Conservation (phyloP, 1,140 invertebrate genomes). For the Magallana gigas region DNA sequence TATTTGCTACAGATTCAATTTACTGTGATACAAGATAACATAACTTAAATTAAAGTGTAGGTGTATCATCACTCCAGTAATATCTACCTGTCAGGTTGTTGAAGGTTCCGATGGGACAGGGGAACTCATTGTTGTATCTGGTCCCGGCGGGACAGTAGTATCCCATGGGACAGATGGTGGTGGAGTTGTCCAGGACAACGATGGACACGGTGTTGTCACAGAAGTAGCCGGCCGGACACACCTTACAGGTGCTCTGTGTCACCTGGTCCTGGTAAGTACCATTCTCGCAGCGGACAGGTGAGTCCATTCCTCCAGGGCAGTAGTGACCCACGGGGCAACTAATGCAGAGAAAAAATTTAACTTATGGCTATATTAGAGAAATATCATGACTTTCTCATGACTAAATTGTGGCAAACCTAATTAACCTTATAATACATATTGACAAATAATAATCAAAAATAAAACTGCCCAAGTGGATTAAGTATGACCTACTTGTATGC, state of each 20-base stretch:
- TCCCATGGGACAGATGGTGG: constrained; percentile 74
- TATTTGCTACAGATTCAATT: no score
- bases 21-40: no score
- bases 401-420: no score
- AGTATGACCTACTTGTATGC: constrained; percentile 68
- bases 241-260: constrained; percentile 69
- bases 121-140: constrained; percentile 69
- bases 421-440: not conserved
- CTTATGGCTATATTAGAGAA: not conserved
- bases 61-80: not conserved
- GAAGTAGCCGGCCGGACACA: constrained; percentile 74
- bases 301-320: constrained; percentile 68
- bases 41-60: not conserved
- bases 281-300: constrained; percentile 70
- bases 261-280: constrained; percentile 74
- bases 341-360: constrained; percentile 41
- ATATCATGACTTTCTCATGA: no score
- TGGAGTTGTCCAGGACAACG: constrained; percentile 73
- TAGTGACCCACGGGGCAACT: constrained; percentile 75
- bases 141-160: constrained; percentile 74
- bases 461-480: no score
- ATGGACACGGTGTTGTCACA: constrained; percentile 75
- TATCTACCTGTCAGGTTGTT: constrained; percentile 72
- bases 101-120: constrained; percentile 76
- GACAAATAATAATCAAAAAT: not conserved